Base-by-base conservation (phyloP, 2,888 invertebrate genomes). In the Dastarcus helophoroides region DNA sequence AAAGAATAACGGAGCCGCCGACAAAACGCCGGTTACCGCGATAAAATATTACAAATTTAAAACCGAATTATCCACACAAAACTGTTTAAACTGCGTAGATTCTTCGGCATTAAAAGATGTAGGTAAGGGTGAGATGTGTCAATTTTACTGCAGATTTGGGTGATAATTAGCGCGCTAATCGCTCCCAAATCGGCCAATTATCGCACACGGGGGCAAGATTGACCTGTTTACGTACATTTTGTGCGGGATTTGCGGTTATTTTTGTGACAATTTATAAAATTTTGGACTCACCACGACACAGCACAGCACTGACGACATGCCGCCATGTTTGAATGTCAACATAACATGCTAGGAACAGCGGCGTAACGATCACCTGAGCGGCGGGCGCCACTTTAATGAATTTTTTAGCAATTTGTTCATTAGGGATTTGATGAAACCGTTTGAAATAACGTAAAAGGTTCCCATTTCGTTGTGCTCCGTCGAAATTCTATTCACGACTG, bases 281-380 rank as follows among this genome's bases (percentile, higher is more conserved):
- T 52, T 54, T 56, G 58, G 71, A 81, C 84, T 81, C 76, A 84
- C 84, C 85, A 84, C 84, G 83, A 84, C 83, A 84, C 84, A 84
- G 84, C 85, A 85, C 79, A 81, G 82, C 85, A 85, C 84, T 82
- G 82, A 81, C 80, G 82, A 83, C 84, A 83, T 80, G 81, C 83
- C 84, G 85, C 85, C 85, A 85, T 85, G 79, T 83, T n/a, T 84
- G 79, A 79, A 79, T 80, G 79, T 80, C 79, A 79, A 78, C 68
- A 68, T 63, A 53, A 45, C 38, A 43, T 50, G 48, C 51, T 53
- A 54, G 55, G 56, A 54, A 55, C 56, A 54, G 50, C 50, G 32
- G n/a, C n/a, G n/a, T n/a, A n/a, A n/a, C n/a, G n/a, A 40, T 40
- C 35, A 33, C 31, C 32, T 6, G 10, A 6, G 7, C 24, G 24